Conservation (phyloP, 2,888 invertebrate genomes). For the Meliscaeva auricollis region DNA sequence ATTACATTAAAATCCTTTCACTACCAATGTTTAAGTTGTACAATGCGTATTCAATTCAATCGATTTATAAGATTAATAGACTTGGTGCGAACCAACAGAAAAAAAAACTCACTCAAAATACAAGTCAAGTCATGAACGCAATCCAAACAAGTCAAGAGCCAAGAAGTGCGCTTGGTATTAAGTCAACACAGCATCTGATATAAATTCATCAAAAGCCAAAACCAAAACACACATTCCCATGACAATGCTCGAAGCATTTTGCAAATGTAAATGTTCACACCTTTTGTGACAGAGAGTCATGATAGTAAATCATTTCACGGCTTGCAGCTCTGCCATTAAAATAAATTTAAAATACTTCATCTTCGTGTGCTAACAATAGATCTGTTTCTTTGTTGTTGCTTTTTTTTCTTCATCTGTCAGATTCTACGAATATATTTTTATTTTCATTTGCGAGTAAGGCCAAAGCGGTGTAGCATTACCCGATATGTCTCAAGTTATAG, state of each 20-base stretch:
- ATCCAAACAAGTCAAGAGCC: not conserved
- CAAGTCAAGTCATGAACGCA: not conserved
- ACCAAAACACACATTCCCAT: slow-evolving; percentile 10
- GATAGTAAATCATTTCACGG: slow-evolving; percentile 9
- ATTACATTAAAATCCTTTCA: slow-evolving; percentile 11
- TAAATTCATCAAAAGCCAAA: slow-evolving; percentile 38
- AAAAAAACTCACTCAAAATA: not conserved
- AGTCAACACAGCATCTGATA: slow-evolving; percentile 37
- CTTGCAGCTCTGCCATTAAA: slow-evolving; percentile 3
- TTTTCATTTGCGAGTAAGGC: slow-evolving; percentile 1
- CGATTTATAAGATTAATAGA: not conserved
- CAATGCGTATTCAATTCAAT: not conserved
- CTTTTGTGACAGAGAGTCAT: slow-evolving; percentile 17
- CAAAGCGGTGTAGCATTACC: not conserved
- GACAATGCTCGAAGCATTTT: slow-evolving; percentile 19
- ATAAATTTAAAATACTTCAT: not conserved
- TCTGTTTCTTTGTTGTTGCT: not conserved
- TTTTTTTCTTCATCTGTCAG: not conserved
- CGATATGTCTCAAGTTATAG: slow-evolving; percentile 48
- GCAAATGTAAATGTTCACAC: slow-evolving; percentile 46
- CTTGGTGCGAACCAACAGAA: not conserved
- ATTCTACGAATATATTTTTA: not conserved
- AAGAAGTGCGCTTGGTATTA: slow-evolving; percentile 2
- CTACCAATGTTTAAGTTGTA: not conserved
- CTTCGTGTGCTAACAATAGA: slow-evolving; percentile 29